These are phyloP conservation scores for Chrysomela aeneicollis DNA, from an alignment of 2,888 invertebrate genomes.

Conservation along the genomic window DNA sequence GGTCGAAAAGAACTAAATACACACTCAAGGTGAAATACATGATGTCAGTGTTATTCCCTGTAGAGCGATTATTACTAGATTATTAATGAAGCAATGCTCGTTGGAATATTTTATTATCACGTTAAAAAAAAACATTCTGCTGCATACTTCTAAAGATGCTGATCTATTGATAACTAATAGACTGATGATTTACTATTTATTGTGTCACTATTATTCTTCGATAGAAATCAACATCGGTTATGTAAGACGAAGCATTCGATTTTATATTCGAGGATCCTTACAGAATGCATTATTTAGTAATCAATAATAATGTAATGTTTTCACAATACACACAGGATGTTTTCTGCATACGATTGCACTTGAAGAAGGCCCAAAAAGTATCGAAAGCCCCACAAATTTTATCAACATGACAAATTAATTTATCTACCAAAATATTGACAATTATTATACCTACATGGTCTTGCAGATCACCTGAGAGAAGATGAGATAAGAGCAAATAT, in stretches of 20 bases:
- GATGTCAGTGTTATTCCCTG: conserved; percentile 5
- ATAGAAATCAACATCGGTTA: not conserved
- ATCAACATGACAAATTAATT: no score
- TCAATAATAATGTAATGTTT: no score
- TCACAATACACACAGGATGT: no score
- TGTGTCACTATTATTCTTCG: not conserved
- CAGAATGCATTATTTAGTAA: no score
- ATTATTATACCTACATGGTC: no score
- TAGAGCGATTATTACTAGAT: conserved; percentile 3
- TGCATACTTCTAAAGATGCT: not conserved
- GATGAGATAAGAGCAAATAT: no score
- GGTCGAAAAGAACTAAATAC: not conserved
- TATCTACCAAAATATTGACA: no score
- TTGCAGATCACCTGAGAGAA: no score
- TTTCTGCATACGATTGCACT: no score
- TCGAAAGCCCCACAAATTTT: no score
- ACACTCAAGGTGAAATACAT: not conserved
- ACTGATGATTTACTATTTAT: not conserved
- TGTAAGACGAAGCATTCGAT: not conserved
- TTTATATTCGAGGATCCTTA: no score
- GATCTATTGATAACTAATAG: not conserved
- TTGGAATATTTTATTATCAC: not conserved
- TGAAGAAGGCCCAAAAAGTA: no score
- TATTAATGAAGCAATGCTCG: conserved; percentile 1
- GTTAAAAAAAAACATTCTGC: not conserved